phyloP scores from a whole-genome alignment of 2,888 invertebrate species.

The Acrobasis consociella region DNA sequence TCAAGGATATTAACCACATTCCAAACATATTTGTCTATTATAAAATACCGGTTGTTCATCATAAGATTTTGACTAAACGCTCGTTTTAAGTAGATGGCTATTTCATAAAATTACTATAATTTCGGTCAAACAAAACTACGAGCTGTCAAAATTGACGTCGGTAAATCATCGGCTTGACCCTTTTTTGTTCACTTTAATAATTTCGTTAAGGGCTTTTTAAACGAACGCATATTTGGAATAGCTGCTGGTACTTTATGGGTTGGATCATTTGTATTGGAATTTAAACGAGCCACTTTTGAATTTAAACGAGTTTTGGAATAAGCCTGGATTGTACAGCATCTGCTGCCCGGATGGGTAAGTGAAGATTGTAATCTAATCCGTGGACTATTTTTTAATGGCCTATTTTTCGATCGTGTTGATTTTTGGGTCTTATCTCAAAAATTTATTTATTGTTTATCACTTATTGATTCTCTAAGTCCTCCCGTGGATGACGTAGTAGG shows the following conservation, averaged over 20 bases:
- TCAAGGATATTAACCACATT: slow-evolving; percentile 49
- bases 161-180: slow-evolving; percentile 76
- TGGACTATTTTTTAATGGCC: slow-evolving; percentile 11
- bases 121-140: slow-evolving; percentile 77
- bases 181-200: slow-evolving; percentile 76
- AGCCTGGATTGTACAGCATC: slow-evolving; percentile 50
- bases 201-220: slow-evolving; percentile 80
- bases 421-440: not conserved
- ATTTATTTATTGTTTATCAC: not conserved
- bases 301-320: slow-evolving; percentile 48
- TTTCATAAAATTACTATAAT: slow-evolving; percentile 82
- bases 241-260: slow-evolving; percentile 72
- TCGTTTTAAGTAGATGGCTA: slow-evolving; percentile 77
- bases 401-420: not conserved
- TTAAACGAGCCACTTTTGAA: slow-evolving; percentile 55
- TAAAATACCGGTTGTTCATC: slow-evolving; percentile 55
- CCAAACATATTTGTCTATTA: slow-evolving; percentile 64
- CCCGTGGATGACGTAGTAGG: no score
- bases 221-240: slow-evolving; percentile 75
- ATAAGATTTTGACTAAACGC: slow-evolving; percentile 56
- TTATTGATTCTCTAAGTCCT: no score
- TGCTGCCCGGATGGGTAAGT: slow-evolving; percentile 26
- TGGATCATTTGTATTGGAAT: slow-evolving; percentile 70
- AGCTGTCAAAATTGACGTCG: slow-evolving; percentile 79
- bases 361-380: slow-evolving; percentile 24